phyloP scores from a whole-genome alignment of 1,140 invertebrate species.

The Mylabris phalerata region DNA sequence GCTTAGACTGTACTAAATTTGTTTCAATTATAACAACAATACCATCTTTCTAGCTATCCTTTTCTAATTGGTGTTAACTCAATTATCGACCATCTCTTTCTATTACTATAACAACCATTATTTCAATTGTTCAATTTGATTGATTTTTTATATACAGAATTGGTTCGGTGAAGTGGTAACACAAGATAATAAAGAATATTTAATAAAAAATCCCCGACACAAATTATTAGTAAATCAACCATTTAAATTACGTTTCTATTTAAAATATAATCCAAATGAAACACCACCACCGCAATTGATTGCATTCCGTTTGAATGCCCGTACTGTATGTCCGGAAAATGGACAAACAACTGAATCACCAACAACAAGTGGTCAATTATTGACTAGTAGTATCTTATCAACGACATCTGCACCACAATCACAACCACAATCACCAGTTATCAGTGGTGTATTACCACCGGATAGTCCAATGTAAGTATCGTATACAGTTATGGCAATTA shows the following conservation, averaged over 20 bases:
- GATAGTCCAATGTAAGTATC: not conserved
- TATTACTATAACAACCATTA: too few species aligned
- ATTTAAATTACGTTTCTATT: constrained; percentile 33
- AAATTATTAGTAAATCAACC: constrained; percentile 30
- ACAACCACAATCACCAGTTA: not conserved
- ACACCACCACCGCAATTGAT: constrained; percentile 28
- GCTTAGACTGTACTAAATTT: too few species aligned
- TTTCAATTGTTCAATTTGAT: not conserved
- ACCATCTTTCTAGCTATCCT: too few species aligned
- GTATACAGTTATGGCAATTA: not conserved
- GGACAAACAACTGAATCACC: constrained; percentile 24
- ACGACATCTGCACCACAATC: not conserved
- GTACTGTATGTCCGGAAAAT: constrained; percentile 32
- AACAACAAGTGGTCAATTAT: constrained; percentile 13
- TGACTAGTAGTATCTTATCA: constrained; percentile 19
- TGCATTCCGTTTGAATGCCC: constrained; percentile 32
- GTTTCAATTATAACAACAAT: too few species aligned
- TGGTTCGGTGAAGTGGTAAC: constrained; percentile 40
- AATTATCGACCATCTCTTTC: too few species aligned
- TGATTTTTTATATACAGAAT: constrained; percentile 33
- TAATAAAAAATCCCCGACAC: constrained; percentile 35
- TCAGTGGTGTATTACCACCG: not conserved
- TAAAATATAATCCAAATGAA: constrained; percentile 34
- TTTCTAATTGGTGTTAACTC: too few species aligned
- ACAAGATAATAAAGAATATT: constrained; percentile 35